phyloP scores from a whole-genome alignment of 1,140 invertebrate species.

The Pseudomyrmex concolor region DNA sequence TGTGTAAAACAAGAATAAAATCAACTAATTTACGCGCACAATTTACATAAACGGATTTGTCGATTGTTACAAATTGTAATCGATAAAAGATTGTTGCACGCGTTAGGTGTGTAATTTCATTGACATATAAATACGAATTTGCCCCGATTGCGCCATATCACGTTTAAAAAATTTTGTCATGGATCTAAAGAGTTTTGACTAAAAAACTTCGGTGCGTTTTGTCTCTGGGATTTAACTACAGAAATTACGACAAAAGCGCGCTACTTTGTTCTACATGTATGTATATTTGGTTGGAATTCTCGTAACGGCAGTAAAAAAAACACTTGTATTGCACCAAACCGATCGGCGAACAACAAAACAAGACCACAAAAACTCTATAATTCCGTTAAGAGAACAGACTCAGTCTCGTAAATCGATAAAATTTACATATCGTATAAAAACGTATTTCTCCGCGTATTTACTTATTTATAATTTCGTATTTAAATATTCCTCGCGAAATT shows the following conservation, averaged over 20 bases:
- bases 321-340: neutral
- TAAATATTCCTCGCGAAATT: slow-evolving; percentile 16
- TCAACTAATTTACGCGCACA: neutral
- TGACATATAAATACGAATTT: neutral
- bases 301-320: slow-evolving; percentile 50
- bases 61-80: slow-evolving; percentile 8
- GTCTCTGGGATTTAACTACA: neutral
- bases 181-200: slow-evolving; percentile 18
- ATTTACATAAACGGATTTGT: neutral
- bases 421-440: slow-evolving; percentile 64
- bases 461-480: slow-evolving; percentile 27
- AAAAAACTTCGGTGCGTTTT: neutral
- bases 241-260: neutral
- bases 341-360: neutral
- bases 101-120: neutral
- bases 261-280: slow-evolving; percentile 4
- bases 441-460: neutral
- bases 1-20: too few species aligned
- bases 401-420: slow-evolving; percentile 29
- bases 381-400: neutral
- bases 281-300: slow-evolving; percentile 19
- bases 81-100: neutral
- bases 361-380: neutral
- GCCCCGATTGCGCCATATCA: too few species aligned
- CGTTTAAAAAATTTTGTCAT: slow-evolving; percentile 33